These are phyloP conservation scores for Cephalopachus bancanus DNA, from an alignment of 2,797 vertebrate genomes.

Conservation along the genomic window DNA sequence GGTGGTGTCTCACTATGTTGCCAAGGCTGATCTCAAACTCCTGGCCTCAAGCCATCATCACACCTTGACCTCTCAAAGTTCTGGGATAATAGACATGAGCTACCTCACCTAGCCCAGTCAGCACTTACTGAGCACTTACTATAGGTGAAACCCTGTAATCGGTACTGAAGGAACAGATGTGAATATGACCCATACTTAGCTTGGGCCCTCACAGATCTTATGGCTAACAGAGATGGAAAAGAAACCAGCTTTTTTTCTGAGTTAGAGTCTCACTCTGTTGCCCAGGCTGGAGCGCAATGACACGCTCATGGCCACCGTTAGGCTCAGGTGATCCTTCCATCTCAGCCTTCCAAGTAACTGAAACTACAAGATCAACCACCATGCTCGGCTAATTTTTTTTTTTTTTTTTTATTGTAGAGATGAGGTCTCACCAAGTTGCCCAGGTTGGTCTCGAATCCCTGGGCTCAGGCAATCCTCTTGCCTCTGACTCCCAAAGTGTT, in stretches of 20 bases:
- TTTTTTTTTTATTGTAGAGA: too few relatives aligned
- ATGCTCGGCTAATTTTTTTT: too few relatives aligned
- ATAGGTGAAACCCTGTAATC: background rate
- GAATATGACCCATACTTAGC: background rate
- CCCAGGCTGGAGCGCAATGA: background rate
- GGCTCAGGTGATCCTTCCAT: too few relatives aligned
- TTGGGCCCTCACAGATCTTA: background rate
- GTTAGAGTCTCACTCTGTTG: background rate
- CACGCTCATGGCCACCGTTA: too few relatives aligned
- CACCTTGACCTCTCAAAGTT: background rate
- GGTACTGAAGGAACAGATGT: background rate
- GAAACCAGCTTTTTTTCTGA: background rate
- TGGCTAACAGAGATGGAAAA: too few relatives aligned
- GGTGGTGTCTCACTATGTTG: background rate
- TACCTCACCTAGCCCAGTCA: background rate
- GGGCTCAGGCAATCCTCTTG: too few relatives aligned
- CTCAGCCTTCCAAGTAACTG: too few relatives aligned
- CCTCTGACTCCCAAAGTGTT: too few relatives aligned
- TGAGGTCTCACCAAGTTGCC: too few relatives aligned
- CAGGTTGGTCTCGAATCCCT: too few relatives aligned
- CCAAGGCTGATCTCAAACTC: background rate
- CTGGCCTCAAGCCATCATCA: background rate
- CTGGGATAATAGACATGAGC: background rate
- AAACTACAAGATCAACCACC: too few relatives aligned
- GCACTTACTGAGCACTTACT: background rate